phyloP scores from a whole-genome alignment of 2,113 vertebrate species.

The Sceloporus tristichus region DNA sequence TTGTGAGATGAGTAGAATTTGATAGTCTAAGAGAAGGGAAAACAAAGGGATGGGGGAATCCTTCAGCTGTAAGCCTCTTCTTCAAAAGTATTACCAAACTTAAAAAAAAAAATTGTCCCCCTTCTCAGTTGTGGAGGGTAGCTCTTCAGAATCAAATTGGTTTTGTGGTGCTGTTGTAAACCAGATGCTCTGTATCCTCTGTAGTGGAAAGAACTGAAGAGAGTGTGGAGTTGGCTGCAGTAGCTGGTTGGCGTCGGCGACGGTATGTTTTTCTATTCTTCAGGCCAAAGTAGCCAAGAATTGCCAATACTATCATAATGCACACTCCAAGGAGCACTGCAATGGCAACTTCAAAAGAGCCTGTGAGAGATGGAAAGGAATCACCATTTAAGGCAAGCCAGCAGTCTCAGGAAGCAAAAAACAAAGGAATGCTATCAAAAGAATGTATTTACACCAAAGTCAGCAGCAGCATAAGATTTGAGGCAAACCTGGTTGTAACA shows the following conservation, averaged over 20 bases:
- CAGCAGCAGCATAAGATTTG: not conserved
- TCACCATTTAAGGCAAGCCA: not conserved
- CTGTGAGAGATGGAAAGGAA: constrained; percentile 36
- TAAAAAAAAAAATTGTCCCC: constrained; percentile 33
- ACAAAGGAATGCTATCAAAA: not conserved
- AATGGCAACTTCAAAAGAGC: constrained; percentile 75
- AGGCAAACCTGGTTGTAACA: not conserved
- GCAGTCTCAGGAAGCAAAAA: not conserved
- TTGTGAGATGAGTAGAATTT: constrained; percentile 47
- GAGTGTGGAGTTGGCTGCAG: constrained; percentile 78
- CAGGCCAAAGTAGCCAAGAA: constrained; percentile 86
- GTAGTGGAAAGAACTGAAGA: constrained; percentile 74
- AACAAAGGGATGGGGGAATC: constrained; percentile 28
- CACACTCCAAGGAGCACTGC: constrained; percentile 80
- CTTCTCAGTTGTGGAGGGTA: constrained; percentile 31
- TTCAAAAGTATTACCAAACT: constrained; percentile 50
- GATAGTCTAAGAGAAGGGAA: constrained; percentile 41
- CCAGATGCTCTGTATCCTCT: constrained; percentile 87
- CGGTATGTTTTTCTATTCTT: constrained; percentile 79
- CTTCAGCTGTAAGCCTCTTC: constrained; percentile 45
- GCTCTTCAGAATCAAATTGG: constrained; percentile 83
- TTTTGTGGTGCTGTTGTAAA: constrained; percentile 91
- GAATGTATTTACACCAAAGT: not conserved
- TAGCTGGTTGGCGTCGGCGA: constrained; percentile 76
- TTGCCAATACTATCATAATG: constrained; percentile 81